Percentiles rank a stretch among this genome's conserved stretches.
These are phyloP conservation scores for Drosophila pallidifrons DNA, from an alignment of 1,140 invertebrate genomes.

Conservation along the genomic window DNA sequence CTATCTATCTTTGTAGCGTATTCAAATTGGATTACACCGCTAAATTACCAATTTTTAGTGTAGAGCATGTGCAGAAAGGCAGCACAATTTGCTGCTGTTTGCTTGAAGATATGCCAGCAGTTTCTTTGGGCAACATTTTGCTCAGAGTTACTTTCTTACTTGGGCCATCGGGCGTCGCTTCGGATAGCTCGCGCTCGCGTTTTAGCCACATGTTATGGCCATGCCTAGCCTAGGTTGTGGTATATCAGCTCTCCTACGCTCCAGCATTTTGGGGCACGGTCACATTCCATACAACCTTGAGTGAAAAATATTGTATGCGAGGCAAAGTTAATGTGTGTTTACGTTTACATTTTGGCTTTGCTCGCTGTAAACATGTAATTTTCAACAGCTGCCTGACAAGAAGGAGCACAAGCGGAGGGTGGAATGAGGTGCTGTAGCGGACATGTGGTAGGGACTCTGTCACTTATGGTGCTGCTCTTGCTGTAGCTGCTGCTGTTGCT, in stretches of 20 bases:
- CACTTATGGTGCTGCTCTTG: conserved; percentile 22
- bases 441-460: conserved; percentile 26
- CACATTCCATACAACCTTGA: conserved; percentile 62
- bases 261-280: background rate
- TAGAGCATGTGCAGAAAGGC: background rate
- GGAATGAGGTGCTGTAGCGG: conserved; percentile 19
- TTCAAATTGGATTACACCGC: background rate
- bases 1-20: too few relatives aligned
- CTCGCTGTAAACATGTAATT: conserved; percentile 79
- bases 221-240: background rate
- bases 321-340: conserved; percentile 81
- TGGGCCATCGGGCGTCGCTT: background rate
- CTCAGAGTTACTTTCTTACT: background rate
- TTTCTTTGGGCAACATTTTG: background rate
- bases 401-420: background rate
- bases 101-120: conserved; percentile 6
- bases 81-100: background rate
- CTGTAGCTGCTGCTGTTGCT: conserved; percentile 9
- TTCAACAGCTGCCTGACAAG: conserved; percentile 34
- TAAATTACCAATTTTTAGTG: background rate
- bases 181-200: background rate
- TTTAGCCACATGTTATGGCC: conserved; percentile 7
- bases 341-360: conserved; percentile 76
- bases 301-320: conserved; percentile 80
- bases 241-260: conserved; percentile 1